These are phyloP conservation scores for Ephestia elutella DNA, from an alignment of 1,140 invertebrate genomes.

Conservation along the genomic window DNA sequence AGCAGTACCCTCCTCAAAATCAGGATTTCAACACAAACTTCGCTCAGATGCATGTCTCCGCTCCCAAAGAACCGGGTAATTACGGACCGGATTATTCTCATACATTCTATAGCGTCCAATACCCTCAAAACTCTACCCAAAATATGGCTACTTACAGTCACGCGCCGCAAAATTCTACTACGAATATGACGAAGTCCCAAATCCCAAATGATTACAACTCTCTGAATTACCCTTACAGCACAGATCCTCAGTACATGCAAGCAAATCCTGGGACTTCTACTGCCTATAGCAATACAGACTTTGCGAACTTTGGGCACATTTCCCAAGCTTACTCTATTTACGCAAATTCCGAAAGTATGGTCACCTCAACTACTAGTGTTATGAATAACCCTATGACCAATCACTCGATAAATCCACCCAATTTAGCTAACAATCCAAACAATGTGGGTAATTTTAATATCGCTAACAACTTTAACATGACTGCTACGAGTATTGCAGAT, in stretches of 20 bases:
- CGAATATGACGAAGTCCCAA: conserved; percentile 28
- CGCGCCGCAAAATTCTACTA: conserved; percentile 37
- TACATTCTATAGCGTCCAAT: conserved; percentile 53
- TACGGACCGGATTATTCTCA: conserved; percentile 41
- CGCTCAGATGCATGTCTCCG: conserved; percentile 51
- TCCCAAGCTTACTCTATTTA: conserved; percentile 43
- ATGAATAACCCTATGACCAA: conserved; percentile 16
- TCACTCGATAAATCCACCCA: neutral
- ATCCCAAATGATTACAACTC: conserved; percentile 38
- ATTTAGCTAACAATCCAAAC: neutral
- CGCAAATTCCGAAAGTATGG: conserved; percentile 35
- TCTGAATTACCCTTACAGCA: conserved; percentile 48
- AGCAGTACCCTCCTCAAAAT: conserved; percentile 20
- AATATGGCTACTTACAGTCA: conserved; percentile 47
- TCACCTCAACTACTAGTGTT: conserved; percentile 34
- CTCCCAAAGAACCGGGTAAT: conserved; percentile 30
- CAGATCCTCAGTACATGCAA: conserved; percentile 29
- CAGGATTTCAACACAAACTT: conserved; percentile 52
- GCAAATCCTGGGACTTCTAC: conserved; percentile 21
- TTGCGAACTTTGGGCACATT: conserved; percentile 17
- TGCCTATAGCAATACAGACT: conserved; percentile 29
- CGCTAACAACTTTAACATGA: neutral
- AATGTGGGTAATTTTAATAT: neutral
- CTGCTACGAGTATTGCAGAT: conserved; percentile 9
- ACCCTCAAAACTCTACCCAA: conserved; percentile 42